Percentiles rank a stretch among this genome's conserved stretches.
These are phyloP conservation scores for Pholis gunnellus DNA, from an alignment of 2,113 vertebrate genomes.

Conservation along the genomic window DNA sequence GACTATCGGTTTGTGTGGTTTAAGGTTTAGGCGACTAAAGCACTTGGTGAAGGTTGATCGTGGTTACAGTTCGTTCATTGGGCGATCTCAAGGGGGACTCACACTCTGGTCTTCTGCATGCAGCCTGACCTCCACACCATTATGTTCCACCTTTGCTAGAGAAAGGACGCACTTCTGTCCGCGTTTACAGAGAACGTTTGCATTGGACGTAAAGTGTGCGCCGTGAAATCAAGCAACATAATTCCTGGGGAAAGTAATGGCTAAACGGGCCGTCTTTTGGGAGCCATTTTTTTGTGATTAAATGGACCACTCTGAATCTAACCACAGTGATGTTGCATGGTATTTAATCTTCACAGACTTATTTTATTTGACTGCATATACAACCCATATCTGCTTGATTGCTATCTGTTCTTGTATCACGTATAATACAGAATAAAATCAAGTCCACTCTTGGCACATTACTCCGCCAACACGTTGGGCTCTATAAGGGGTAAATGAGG, in stretches of 20 bases:
- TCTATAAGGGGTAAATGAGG: slow-evolving; percentile 12
- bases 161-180: not conserved
- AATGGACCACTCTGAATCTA: not conserved
- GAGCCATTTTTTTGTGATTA: not conserved
- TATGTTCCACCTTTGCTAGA: not conserved
- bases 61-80: not conserved
- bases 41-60: not conserved
- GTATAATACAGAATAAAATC: not conserved
- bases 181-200: not conserved
- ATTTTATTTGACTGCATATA: not conserved
- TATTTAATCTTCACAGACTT: not conserved
- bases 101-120: no score
- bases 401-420: not conserved
- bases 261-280: not conserved
- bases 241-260: not conserved
- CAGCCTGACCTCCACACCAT: no score
- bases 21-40: not conserved
- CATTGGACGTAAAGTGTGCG: not conserved
- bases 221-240: not conserved
- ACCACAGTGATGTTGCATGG: not conserved
- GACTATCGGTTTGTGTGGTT: not conserved
- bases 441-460: slow-evolving; percentile 1
- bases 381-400: no score
- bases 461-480: not conserved
- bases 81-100: not conserved